Evolutionary conservation across 2,113 vertebrate genomes (phyloP), one percentile per base, ranked within the genome.

Genomic region (Triplophysa dalaica): DNA sequence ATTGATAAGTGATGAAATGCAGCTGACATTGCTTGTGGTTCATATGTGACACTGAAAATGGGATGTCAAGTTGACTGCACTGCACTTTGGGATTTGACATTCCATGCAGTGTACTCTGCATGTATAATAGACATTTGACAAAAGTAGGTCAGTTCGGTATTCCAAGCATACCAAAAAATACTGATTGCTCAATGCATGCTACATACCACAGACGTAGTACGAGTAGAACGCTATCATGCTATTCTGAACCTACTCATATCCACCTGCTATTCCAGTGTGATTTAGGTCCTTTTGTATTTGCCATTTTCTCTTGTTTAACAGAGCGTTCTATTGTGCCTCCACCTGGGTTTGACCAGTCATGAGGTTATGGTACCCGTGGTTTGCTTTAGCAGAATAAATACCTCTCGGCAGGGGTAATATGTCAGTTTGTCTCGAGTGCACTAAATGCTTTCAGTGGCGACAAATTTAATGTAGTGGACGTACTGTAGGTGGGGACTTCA

Each of bases 341-440:
- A 54, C 65, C 13, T 62, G 82, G 83, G 11, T 66, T 38, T 73
- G 75, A 67, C 82, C 66, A 0, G 19, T 56, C 43, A 70, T 86
- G 89, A 85, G 87, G 82, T 91, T 83, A 85, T 48, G 8, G 69
- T 56, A 29, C 56, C 58, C 77, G 81, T 22, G 61, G 54, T 83
- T 48, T 11, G 26, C 10, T 86, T 82, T 67, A 56, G 81, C 84
- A 80, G 86, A 73, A 78, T 70, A 85, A 83, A 87, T 77, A 61
- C 81, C 81, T 86, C 81, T 74, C 41, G 82, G 33, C 82, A 86
- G 84, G 85, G 86, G 84, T 86, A 81, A 65, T 54, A 9, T 16
- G 6, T 50, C 72, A 87, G 83, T 89, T 87, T 87, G 80, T 82
- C 84, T 21, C 78, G 66, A 82, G 83, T 63, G 29, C 22, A 54